Evolutionary conservation across 2,888 invertebrate genomes (phyloP).

Genomic region (Megastigmus dorsalis): DNA sequence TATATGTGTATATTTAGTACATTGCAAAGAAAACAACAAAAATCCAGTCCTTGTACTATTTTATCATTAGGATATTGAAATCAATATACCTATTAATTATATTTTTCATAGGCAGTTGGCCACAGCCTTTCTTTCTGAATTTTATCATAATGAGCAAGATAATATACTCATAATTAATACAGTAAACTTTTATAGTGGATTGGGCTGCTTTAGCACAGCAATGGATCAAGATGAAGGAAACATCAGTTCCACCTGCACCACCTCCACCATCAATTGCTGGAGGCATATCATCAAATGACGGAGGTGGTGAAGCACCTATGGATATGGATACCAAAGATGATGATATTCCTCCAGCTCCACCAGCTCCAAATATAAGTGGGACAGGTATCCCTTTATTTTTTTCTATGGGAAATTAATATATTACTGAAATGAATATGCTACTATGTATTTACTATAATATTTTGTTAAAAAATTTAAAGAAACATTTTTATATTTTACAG

Average conservation of each 20-base stretch:
- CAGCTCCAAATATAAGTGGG: slow-evolving; percentile 72
- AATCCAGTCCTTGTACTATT: no score
- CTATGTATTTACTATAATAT: neutral
- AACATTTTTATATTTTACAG: slow-evolving; percentile 52
- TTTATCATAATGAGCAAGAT: no score
- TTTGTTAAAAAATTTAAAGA: neutral
- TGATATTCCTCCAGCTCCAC: slow-evolving; percentile 73
- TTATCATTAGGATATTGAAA: no score
- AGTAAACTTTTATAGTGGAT: slow-evolving; percentile 85
- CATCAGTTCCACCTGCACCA: slow-evolving; percentile 79
- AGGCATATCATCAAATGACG: slow-evolving; percentile 75
- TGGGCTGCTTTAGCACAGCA: slow-evolving; percentile 98
- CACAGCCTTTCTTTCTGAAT: no score
- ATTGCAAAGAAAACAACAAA: no score
- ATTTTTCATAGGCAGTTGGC: no score
- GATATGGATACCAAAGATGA: slow-evolving; percentile 86
- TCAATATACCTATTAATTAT: no score
- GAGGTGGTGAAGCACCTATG: slow-evolving; percentile 92
- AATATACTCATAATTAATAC: no score
- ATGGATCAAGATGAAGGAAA: slow-evolving; percentile 97
- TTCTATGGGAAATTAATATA: neutral
- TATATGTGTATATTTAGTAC: no score
- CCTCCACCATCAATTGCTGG: slow-evolving; percentile 76
- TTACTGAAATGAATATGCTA: slow-evolving; percentile 9
- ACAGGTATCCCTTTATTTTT: slow-evolving; percentile 61